These are phyloP conservation scores for Myripristis murdjan DNA, from an alignment of 2,797 vertebrate species.

Conservation along the genomic window DNA sequence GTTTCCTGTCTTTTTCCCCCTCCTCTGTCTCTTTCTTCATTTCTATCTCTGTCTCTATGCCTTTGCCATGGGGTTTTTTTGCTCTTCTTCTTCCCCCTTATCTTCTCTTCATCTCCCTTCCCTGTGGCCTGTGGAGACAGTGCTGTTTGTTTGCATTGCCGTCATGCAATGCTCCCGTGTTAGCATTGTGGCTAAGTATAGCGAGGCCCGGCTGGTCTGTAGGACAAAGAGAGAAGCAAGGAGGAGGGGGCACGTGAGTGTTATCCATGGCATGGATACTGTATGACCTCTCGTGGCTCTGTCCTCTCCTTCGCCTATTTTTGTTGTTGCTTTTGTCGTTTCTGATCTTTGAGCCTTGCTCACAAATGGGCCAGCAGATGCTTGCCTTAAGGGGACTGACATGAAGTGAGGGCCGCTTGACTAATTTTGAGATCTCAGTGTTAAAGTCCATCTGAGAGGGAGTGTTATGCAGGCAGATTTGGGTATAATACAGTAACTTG, in stretches of 20 bases:
- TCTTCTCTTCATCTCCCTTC: conserved; percentile 15
- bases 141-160: conserved; percentile 50
- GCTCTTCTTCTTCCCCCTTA: conserved; percentile 19
- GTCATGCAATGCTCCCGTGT: conserved; percentile 32
- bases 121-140: conserved; percentile 24
- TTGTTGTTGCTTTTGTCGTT: conserved; percentile 25
- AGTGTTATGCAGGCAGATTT: conserved; percentile 20
- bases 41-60: background rate
- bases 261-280: too few relatives aligned
- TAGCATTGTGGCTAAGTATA: conserved; percentile 7
- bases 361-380: conserved; percentile 59
- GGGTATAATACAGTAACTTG: conserved; percentile 30
- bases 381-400: conserved; percentile 35
- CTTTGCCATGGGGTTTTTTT: conserved; percentile 27
- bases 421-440: conserved; percentile 40
- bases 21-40: background rate
- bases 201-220: background rate
- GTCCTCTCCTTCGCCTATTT: conserved; percentile 3
- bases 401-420: conserved; percentile 16
- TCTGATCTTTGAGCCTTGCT: conserved; percentile 28
- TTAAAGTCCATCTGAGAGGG: conserved; percentile 27
- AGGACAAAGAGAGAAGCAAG: background rate
- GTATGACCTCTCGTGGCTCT: background rate
- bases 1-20: background rate
- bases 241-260: background rate